Evolutionary conservation across 1,140 invertebrate species (phyloP).

Genomic region (Pteromalus puparum): DNA sequence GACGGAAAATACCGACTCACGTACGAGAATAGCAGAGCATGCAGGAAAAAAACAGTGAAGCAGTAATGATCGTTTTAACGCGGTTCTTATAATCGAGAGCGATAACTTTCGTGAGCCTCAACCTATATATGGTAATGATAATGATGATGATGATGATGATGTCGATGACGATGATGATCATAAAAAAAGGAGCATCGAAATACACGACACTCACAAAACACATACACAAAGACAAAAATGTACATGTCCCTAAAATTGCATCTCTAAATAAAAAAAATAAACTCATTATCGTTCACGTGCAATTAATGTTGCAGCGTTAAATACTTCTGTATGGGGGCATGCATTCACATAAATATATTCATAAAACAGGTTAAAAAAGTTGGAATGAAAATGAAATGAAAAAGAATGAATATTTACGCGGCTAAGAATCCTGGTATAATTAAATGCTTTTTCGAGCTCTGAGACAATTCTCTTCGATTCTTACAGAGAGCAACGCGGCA

Average conservation of each 20-base stretch:
- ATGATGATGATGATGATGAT: not conserved
- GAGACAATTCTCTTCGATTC: constrained; percentile 4
- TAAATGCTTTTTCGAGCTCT: not conserved
- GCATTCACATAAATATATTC: not conserved
- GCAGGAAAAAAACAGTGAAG: constrained; percentile 42
- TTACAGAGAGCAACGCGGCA: not conserved
- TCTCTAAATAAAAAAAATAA: constrained; percentile 19
- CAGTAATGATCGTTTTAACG: constrained; percentile 23
- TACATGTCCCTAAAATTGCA: constrained; percentile 49
- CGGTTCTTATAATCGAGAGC: not conserved
- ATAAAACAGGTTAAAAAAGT: not conserved
- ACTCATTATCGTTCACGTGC: constrained; percentile 35
- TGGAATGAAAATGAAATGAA: not conserved
- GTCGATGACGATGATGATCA: not conserved
- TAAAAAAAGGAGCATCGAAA: not conserved
- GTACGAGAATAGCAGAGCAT: constrained; percentile 57
- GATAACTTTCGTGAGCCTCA: not conserved
- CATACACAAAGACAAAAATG: not conserved
- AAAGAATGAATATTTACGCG: not conserved
- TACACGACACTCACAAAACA: not conserved
- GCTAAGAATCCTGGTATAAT: not conserved
- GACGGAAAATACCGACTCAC: constrained; percentile 66
- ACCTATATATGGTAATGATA: constrained; percentile 7
- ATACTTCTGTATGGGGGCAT: constrained; percentile 16
- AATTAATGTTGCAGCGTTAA: constrained; percentile 54